Percentiles rank a stretch among this genome's conserved stretches.
These are phyloP conservation scores for Volucella inflata DNA, from an alignment of 2,888 invertebrate genomes.

Conservation along the genomic window DNA sequence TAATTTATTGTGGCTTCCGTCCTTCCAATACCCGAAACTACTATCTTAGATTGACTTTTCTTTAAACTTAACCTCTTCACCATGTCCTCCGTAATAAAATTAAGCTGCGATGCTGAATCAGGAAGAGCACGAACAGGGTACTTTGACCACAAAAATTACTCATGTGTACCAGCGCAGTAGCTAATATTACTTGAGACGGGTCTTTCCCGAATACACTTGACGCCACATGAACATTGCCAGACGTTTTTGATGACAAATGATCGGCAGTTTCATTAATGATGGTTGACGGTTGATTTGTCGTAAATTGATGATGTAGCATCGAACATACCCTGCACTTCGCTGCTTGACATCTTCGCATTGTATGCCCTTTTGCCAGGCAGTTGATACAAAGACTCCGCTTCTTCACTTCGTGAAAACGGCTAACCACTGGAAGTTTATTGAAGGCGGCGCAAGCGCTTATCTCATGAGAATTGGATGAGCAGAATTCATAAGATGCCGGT, in stretches of 20 bases:
- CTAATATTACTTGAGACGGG: neutral
- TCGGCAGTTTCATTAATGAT: too few relatives aligned
- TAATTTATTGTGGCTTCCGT: neutral
- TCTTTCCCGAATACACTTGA: neutral
- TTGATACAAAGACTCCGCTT: neutral
- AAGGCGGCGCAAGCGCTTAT: constrained; percentile 12
- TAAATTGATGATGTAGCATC: constrained; percentile 6
- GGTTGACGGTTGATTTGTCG: neutral
- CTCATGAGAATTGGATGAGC: neutral
- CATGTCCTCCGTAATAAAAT: constrained; percentile 8
- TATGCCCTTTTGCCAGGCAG: neutral
- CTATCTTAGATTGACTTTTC: neutral
- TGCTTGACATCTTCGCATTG: constrained; percentile 14
- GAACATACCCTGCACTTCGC: constrained; percentile 15
- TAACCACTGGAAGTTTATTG: neutral
- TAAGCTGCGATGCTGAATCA: constrained; percentile 16
- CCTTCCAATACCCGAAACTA: constrained; percentile 16
- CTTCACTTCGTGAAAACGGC: constrained; percentile 15
- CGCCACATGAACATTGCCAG: neutral
- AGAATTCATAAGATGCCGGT: constrained; percentile 25
- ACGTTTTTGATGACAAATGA: neutral
- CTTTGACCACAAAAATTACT: too few relatives aligned
- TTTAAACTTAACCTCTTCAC: neutral
- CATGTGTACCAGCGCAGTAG: neutral
- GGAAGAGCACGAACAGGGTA: constrained; percentile 6